Percentiles rank a stretch among this genome's conserved stretches.
phyloP scores from a whole-genome alignment of 2,113 vertebrate genomes.

The Malurus alboscapulatus region DNA sequence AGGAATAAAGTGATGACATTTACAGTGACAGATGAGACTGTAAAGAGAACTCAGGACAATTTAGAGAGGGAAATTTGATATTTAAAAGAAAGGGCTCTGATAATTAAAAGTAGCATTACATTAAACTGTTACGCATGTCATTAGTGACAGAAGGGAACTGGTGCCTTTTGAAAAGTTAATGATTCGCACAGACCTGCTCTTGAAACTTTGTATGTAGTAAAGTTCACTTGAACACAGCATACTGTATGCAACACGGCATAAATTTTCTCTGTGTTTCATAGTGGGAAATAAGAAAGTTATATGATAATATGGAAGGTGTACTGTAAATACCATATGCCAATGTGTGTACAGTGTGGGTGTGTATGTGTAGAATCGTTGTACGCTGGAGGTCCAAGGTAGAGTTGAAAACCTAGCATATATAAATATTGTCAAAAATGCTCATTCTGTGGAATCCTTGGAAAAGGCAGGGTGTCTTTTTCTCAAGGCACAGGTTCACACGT shows the following conservation, averaged over 20 bases:
- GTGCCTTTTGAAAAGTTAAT: slow-evolving; percentile 83
- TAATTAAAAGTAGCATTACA: slow-evolving; percentile 89
- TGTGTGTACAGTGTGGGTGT: slow-evolving; percentile 56
- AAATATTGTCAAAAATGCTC: slow-evolving; percentile 36
- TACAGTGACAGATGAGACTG: slow-evolving; percentile 92
- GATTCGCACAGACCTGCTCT: slow-evolving; percentile 72
- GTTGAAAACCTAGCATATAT: background rate
- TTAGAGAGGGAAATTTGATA: slow-evolving; percentile 89
- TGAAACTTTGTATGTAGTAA: slow-evolving; percentile 68
- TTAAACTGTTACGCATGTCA: slow-evolving; percentile 85
- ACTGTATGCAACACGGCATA: slow-evolving; percentile 41
- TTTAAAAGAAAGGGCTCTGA: slow-evolving; percentile 89
- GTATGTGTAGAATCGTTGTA: slow-evolving; percentile 59
- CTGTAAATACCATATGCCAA: slow-evolving; percentile 68
- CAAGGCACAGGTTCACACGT: background rate
- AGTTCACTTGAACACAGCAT: slow-evolving; percentile 53
- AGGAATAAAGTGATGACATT: slow-evolving; percentile 94
- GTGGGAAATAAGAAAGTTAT: slow-evolving; percentile 56
- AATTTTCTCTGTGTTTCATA: slow-evolving; percentile 50
- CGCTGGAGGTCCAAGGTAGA: slow-evolving; percentile 56
- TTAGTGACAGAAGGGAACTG: slow-evolving; percentile 82
- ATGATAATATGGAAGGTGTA: slow-evolving; percentile 62
- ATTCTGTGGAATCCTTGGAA: slow-evolving; percentile 14
- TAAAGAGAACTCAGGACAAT: slow-evolving; percentile 84
- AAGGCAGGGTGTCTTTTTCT: slow-evolving; percentile 19